Evolutionary conservation across 2,888 invertebrate species (phyloP).

Genomic region (Phania funesta): DNA sequence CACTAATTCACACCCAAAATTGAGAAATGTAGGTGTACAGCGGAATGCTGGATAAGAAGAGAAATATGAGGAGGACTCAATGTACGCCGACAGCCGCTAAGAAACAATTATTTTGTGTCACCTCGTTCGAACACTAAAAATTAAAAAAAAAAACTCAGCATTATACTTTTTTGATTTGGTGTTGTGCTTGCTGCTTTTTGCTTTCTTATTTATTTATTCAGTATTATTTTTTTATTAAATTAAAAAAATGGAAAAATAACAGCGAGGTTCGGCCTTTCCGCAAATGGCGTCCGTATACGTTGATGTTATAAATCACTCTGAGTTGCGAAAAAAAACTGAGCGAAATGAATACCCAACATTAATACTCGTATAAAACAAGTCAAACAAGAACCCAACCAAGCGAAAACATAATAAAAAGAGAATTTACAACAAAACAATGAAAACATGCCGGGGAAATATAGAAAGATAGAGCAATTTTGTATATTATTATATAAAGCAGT

Average conservation of each 20-base stretch:
- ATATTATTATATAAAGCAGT: too few relatives aligned
- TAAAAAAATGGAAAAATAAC: constrained; percentile 59
- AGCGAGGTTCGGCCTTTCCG: constrained; percentile 58
- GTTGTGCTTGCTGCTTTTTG: constrained; percentile 37
- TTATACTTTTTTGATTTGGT: constrained; percentile 41
- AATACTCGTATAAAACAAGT: constrained; percentile 29
- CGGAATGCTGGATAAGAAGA: neutral
- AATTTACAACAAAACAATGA: constrained; percentile 6
- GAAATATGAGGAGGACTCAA: constrained; percentile 20
- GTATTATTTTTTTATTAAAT: constrained; percentile 46
- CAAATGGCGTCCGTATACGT: constrained; percentile 67
- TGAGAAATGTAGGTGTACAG: constrained; percentile 1
- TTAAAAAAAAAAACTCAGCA: constrained; percentile 36
- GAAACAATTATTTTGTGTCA: constrained; percentile 46
- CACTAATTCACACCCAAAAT: constrained; percentile 18
- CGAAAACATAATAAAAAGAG: constrained; percentile 44
- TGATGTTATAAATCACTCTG: constrained; percentile 70
- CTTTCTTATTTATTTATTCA: constrained; percentile 18
- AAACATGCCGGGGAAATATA: constrained; percentile 1
- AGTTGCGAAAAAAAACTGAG: constrained; percentile 58
- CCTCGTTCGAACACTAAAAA: constrained; percentile 58
- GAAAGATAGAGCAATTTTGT: neutral
- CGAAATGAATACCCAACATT: constrained; percentile 23
- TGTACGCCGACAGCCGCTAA: constrained; percentile 44
- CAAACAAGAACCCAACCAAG: constrained; percentile 60